Conservation (phyloP, 2,113 vertebrate genomes). For the Callipepla squamata region DNA sequence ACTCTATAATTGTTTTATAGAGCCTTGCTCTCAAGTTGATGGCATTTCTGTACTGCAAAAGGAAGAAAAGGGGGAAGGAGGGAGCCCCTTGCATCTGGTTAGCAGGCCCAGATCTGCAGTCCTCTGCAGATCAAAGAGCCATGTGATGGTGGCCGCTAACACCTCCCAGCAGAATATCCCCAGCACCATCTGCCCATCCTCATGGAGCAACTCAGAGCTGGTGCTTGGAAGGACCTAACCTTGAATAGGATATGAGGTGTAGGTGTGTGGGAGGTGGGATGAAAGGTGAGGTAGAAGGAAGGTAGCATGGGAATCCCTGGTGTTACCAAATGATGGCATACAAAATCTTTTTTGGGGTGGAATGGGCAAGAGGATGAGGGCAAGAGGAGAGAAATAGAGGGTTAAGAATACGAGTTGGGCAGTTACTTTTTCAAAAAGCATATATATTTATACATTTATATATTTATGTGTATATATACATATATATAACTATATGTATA, state of each 20-base stretch:
- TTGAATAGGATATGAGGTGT: background rate
- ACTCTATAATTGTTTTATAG: slow-evolving; percentile 15
- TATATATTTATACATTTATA: no score
- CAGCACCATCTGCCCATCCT: slow-evolving; percentile 1
- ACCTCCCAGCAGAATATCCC: slow-evolving; percentile 20
- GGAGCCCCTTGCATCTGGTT: slow-evolving; percentile 61
- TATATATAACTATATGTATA: no score
- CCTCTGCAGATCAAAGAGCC: slow-evolving; percentile 55
- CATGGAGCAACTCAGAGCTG: background rate
- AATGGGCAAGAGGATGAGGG: background rate
- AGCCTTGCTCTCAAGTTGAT: background rate
- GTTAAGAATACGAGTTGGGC: background rate
- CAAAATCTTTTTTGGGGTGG: background rate
- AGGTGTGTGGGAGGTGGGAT: background rate
- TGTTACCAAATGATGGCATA: background rate
- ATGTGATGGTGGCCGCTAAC: slow-evolving; percentile 44
- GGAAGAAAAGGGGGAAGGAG: background rate
- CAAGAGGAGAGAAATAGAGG: background rate
- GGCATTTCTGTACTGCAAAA: slow-evolving; percentile 36
- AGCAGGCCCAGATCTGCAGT: slow-evolving; percentile 38
- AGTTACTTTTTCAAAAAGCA: background rate
- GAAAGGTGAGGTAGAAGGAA: background rate
- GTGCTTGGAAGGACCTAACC: background rate
- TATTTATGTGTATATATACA: no score
- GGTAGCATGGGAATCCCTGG: background rate